Evolutionary conservation across 1,140 invertebrate species (phyloP).

Genomic region (Drosophila setifemur): DNA sequence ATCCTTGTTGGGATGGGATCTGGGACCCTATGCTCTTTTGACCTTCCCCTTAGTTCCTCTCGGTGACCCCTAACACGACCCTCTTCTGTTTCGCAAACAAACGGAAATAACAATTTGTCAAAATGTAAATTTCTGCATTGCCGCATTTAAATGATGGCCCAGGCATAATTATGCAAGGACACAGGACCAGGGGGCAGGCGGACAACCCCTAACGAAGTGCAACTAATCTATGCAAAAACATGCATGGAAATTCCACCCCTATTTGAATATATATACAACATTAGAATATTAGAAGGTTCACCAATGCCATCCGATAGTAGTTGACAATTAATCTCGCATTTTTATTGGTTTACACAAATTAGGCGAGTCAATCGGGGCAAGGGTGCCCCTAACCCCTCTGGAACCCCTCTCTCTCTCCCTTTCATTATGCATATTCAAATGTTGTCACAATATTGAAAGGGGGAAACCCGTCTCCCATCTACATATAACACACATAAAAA

Average conservation of each 20-base stretch:
- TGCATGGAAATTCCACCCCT: constrained; percentile 48
- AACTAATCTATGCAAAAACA: constrained; percentile 80
- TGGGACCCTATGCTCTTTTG: constrained; percentile 50
- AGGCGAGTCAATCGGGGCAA: constrained; percentile 27
- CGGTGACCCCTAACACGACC: constrained; percentile 47
- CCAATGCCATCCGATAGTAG: constrained; percentile 30
- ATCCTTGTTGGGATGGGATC: constrained; percentile 33
- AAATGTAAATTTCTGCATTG: constrained; percentile 70
- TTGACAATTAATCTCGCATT: constrained; percentile 70
- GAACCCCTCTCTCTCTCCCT: constrained; percentile 12
- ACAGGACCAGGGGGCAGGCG: constrained; percentile 20
- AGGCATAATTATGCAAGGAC: constrained; percentile 58
- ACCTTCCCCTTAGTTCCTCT: constrained; percentile 26
- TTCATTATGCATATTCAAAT: constrained; percentile 69
- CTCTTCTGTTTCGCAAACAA: constrained; percentile 37
- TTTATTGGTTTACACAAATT: constrained; percentile 79
- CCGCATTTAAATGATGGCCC: constrained; percentile 63
- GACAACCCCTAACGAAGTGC: constrained; percentile 61
- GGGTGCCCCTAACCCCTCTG: constrained; percentile 27
- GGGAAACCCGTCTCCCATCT: not conserved
- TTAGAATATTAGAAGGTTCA: constrained; percentile 38
- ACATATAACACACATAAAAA: constrained; percentile 7
- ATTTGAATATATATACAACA: constrained; percentile 53
- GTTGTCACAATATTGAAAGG: constrained; percentile 56
- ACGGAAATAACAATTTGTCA: constrained; percentile 74